Base-by-base conservation (phyloP, 2,888 invertebrate genomes). In the Orthosia gracilis region DNA sequence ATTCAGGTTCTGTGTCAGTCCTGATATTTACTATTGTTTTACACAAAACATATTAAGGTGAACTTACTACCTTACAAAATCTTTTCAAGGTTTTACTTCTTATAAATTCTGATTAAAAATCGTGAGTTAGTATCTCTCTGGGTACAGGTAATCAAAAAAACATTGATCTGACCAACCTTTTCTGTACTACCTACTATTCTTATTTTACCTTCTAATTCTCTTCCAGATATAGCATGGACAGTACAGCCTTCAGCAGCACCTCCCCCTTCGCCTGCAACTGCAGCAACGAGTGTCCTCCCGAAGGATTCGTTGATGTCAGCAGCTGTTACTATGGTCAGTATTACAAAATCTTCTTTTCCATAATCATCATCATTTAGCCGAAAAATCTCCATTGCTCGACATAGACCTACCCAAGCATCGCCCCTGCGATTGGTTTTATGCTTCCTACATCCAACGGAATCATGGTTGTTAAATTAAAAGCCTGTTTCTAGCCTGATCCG, bases 281-380 rank as follows among this genome's bases (percentile, higher is more conserved):
- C 88, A 90, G 92, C 0, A 83, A 91, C 0, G 92, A 95, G 52
- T 96, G 96, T 82, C 88, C 97, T 4, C 97, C 97, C 5, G 96
- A 97, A 66, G 98, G 98, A 4, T 96, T 98, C 5, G 97, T 98
- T 11, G 98, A 97, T 81, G 96, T 98, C 66, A 97, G 97, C 45
- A 97, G 97, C 0, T 98, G 98, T 88, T 98, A 98, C 87, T 98
- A 98, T 89, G 97, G 98, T 98, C 85, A 96, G 91, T 83, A 64
- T 3, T 54, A 4, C 0, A 63, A 17, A 50, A 18, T 52, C 17
- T 52, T 59, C 40, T 17, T 58, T 9, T n/a, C 9, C 9, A 40
- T 40, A 40, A 40, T 18, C 3, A 40, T 23, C 1, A 59, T 55
- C 5, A 55, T 21, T 23, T 0, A 23, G 15, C 4, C 52, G 1